Evolutionary conservation across 2,113 vertebrate species (phyloP).

Genomic region (Silurus meridionalis): DNA sequence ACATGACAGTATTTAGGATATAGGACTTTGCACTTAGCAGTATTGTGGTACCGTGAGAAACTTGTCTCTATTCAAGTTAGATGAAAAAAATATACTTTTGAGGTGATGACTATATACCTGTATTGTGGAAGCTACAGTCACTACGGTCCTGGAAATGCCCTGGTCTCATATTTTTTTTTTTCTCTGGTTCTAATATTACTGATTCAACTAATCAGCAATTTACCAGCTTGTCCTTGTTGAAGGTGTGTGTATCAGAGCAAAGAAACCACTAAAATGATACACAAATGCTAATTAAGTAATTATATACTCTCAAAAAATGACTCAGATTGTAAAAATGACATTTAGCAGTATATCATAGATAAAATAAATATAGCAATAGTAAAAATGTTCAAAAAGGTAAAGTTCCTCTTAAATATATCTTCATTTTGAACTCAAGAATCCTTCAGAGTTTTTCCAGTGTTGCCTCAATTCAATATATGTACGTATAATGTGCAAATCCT

Average conservation of each 20-base stretch:
- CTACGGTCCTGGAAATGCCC: neutral
- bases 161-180: neutral
- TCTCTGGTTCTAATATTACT: neutral
- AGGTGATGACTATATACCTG: neutral
- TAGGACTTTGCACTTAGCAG: slow-evolving; percentile 5
- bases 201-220: neutral
- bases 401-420: neutral
- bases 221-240: neutral
- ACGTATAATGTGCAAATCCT: neutral
- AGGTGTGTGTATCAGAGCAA: neutral
- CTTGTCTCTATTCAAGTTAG: neutral
- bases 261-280: neutral
- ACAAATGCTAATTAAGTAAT: neutral
- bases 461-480: neutral
- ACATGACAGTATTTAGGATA: slow-evolving; percentile 2
- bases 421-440: neutral
- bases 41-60: neutral
- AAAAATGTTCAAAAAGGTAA: neutral
- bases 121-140: neutral
- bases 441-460: neutral
- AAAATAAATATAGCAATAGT: neutral
- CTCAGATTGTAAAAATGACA: neutral
- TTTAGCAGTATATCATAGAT: neutral
- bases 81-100: neutral
- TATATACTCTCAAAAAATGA: no score